These are phyloP conservation scores for Zelleria hepariella DNA, from an alignment of 2,888 invertebrate species.

Conservation along the genomic window DNA sequence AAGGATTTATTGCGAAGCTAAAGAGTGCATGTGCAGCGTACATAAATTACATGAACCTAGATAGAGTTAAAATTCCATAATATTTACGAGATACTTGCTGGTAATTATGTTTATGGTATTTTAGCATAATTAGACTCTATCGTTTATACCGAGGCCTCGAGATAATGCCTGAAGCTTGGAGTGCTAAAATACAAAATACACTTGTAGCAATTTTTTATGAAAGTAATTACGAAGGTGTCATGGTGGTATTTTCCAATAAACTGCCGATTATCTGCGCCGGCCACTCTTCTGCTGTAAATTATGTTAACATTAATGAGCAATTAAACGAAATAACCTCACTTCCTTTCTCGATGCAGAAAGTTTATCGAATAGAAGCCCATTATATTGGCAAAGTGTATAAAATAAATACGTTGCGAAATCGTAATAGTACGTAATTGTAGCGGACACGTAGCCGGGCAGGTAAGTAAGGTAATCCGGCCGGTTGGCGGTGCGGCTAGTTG, in stretches of 20 bases:
- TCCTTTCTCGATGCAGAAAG: neutral
- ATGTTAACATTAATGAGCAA: neutral
- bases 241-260: neutral
- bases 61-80: neutral
- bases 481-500: conserved; percentile 32
- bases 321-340: neutral
- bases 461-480: conserved; percentile 48
- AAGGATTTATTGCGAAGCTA: neutral
- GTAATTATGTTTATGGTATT: neutral
- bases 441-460: conserved; percentile 43
- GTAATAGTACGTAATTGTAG: conserved; percentile 47
- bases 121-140: neutral
- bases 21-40: neutral
- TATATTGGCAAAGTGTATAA: neutral
- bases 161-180: neutral
- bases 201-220: neutral
- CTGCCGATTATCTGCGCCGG: too few relatives aligned
- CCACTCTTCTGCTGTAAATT: too few relatives aligned
- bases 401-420: conserved; percentile 34
- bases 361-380: too few relatives aligned
- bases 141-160: neutral
- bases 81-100: neutral
- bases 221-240: neutral
- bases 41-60: neutral
- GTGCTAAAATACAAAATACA: neutral